Evolutionary conservation across 2,797 vertebrate genomes (phyloP), one percentile per base, ranked within the genome.

Genomic region (Paratrypauchen microcephalus): DNA sequence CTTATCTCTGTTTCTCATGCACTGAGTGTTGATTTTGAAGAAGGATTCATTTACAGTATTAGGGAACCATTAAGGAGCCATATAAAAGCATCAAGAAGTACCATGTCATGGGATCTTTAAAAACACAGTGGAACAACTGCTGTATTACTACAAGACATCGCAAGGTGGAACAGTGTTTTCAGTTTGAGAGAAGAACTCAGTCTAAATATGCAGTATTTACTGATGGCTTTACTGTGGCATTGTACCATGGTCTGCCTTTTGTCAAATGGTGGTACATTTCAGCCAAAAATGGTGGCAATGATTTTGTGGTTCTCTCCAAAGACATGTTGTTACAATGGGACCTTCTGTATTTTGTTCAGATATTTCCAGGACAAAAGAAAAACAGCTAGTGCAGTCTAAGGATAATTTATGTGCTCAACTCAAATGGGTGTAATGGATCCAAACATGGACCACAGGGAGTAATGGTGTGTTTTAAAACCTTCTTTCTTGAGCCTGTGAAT

Each of bases 281-380:
- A n/a, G 64, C 74, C 74, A 84, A 72, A 41, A 79, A 71, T 48
- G 21, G 6, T 60, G 65, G 57, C 74, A 76, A 82, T 86, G 73
- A 74, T 56, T 50, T 68, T 65, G 54, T 28, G 6, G 56, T 72
- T 65, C 75, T 66, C 58, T 68, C 21, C 18, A 23, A 21, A 6
- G 30, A 19, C 9, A 65, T 67, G 60, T 75, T 13, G 1, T 54
- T 58, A 61, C 77, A 77, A 75, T 83, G 70, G 71, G 41, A 71
- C 76, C 52, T 48, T 66, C 70, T 72, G 50, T 65, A 76, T 81
- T 81, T 76, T 2, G 72, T 76, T 76, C 66, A n/a, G 45, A 63
- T 76, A 41, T 77, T 86, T 81, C 65, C 58, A 72, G 66, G 41
- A 65, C 58, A 56, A 57, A 73, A 66, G 77, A 66, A 66, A 41